phyloP scores from a whole-genome alignment of 2,888 invertebrate genomes.

The Unio delphinus region DNA sequence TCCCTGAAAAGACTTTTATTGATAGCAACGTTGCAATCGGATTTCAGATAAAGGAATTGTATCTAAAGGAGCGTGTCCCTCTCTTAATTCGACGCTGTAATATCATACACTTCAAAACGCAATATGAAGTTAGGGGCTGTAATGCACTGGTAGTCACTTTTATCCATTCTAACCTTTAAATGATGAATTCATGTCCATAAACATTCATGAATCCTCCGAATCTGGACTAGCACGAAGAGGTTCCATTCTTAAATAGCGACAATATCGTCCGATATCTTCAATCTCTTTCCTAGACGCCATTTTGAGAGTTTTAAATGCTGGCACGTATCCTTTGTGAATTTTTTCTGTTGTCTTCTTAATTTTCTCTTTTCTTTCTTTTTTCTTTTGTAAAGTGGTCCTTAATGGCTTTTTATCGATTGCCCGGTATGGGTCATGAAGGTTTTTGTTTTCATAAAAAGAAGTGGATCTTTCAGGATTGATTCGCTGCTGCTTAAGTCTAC shows the following conservation, averaged over 20 bases:
- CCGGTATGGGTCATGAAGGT: constrained; percentile 34
- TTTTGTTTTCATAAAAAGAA: constrained; percentile 40
- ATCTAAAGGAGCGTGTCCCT: no score
- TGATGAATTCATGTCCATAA: no score
- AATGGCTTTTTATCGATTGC: constrained; percentile 26
- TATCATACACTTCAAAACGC: no score
- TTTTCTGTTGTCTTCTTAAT: constrained; percentile 51
- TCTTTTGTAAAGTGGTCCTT: constrained; percentile 47
- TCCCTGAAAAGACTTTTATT: no score
- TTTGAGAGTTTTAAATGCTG: constrained; percentile 38
- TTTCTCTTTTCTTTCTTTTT: constrained; percentile 48
- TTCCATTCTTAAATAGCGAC: constrained; percentile 43
- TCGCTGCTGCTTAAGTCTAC: constrained; percentile 40
- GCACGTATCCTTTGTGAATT: constrained; percentile 45
- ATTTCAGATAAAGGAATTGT: no score
- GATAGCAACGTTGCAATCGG: no score
- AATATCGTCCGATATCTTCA: constrained; percentile 36
- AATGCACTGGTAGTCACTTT: no score
- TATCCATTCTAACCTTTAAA: no score
- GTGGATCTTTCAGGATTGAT: constrained; percentile 40
- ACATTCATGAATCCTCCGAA: no score
- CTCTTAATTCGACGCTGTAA: no score
- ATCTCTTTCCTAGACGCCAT: constrained; percentile 38
- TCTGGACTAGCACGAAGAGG: not conserved
- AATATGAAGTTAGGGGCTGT: no score